Percentiles rank a stretch among this genome's conserved stretches.
These are phyloP conservation scores for Spodoptera picta DNA, from an alignment of 2,888 invertebrate genomes.

Conservation along the genomic window DNA sequence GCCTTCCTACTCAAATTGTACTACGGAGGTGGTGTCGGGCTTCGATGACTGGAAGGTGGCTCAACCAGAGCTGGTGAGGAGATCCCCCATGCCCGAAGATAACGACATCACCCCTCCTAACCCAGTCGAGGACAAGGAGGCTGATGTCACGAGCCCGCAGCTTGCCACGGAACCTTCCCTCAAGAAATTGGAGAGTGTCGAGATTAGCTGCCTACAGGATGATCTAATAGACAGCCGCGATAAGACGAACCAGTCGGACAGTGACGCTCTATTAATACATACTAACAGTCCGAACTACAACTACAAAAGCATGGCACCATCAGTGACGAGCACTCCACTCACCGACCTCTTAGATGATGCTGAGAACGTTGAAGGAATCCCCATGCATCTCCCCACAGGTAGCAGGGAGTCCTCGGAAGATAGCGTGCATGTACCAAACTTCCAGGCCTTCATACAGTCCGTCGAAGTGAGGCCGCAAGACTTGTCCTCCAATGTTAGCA, in stretches of 20 bases:
- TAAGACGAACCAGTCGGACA: slow-evolving; percentile 57
- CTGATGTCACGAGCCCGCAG: slow-evolving; percentile 65
- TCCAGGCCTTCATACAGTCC: slow-evolving; percentile 72
- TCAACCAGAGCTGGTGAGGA: slow-evolving; percentile 78
- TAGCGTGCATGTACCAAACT: slow-evolving; percentile 66
- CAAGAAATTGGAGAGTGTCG: slow-evolving; percentile 81
- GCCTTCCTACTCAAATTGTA: slow-evolving; percentile 81
- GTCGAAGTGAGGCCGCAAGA: slow-evolving; percentile 78
- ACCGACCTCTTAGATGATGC: slow-evolving; percentile 51
- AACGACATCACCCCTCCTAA: slow-evolving; percentile 68
- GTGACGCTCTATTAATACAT: slow-evolving; percentile 51
- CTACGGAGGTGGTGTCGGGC: slow-evolving; percentile 73
- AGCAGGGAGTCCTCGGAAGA: slow-evolving; percentile 57
- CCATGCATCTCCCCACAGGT: slow-evolving; percentile 65
- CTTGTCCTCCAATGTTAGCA: slow-evolving; percentile 61
- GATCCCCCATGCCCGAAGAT: slow-evolving; percentile 70
- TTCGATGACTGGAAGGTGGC: slow-evolving; percentile 78
- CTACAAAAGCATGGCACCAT: slow-evolving; percentile 71
- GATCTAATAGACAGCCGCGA: slow-evolving; percentile 61
- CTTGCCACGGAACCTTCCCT: slow-evolving; percentile 65
- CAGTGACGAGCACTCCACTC: slow-evolving; percentile 81
- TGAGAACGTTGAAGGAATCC: slow-evolving; percentile 63
- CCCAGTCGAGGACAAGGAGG: slow-evolving; percentile 48
- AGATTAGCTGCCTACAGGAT: slow-evolving; percentile 76
- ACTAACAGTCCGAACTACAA: slow-evolving; percentile 70